phyloP scores from a whole-genome alignment of 1,140 invertebrate species.

The Eupeodes corollae region DNA sequence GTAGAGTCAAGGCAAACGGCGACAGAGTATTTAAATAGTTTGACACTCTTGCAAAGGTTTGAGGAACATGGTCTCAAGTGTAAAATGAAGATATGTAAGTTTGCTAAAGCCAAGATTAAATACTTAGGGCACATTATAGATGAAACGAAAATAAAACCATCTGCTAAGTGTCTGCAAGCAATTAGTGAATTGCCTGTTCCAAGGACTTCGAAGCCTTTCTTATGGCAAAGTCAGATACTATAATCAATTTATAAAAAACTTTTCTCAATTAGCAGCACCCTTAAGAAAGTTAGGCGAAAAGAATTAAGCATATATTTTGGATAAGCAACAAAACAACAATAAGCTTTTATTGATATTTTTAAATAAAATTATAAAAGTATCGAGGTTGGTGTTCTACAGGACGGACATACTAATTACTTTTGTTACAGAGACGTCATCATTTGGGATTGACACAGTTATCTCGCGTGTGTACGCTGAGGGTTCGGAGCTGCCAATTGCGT shows the following conservation, averaged over 20 bases:
- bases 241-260: conserved; percentile 21
- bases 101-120: too few relatives aligned
- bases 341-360: conserved; percentile 5
- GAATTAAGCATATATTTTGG: conserved; percentile 5
- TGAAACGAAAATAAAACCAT: too few relatives aligned
- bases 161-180: too few relatives aligned
- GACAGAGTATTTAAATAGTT: too few relatives aligned
- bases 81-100: too few relatives aligned
- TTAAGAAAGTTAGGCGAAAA: conserved; percentile 4
- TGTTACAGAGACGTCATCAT: conserved; percentile 26
- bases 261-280: not conserved
- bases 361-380: conserved; percentile 17
- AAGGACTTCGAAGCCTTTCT: conserved; percentile 23
- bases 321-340: conserved; percentile 1
- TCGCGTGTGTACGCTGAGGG: conserved; percentile 19
- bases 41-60: too few relatives aligned
- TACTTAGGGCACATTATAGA: too few relatives aligned
- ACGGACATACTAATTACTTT: conserved; percentile 19
- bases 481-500: conserved; percentile 9
- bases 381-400: conserved; percentile 6
- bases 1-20: too few relatives aligned
- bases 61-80: too few relatives aligned
- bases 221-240: conserved; percentile 38
- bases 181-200: conserved; percentile 14
- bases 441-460: conserved; percentile 37